Evolutionary conservation across 2,888 invertebrate species (phyloP), one percentile per base, ranked within the genome.

Genomic region (Mythimna pallens): DNA sequence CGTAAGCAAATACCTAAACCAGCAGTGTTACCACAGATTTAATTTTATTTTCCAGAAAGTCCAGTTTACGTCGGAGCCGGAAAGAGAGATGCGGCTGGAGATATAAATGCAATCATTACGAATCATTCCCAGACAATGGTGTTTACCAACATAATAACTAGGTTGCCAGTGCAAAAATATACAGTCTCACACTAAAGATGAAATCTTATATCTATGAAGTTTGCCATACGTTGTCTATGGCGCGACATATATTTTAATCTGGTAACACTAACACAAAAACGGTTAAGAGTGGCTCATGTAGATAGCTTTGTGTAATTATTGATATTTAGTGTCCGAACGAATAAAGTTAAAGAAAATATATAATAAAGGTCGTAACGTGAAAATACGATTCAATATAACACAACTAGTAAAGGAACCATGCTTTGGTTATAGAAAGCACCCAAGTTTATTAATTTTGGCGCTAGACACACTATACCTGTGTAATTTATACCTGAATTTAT

Each of bases 281-380:
- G 90, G 91, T 90, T 87, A 90, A 89, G 91, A 92, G 92, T 92
- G 94, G 95, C 95, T 96, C 96, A 93, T 96, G 96, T 96, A 96
- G 96, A 96, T 96, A 96, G 96, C 96, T 96, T 95, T 93, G 95
- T 95, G 94, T 95, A 94, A 95, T 95, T 94, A 94, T 93, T 94
- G 93, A 93, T 95, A 94, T 95, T 94, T 96, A 95, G 95, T 94
- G 92, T 95, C 93, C 89, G 93, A 93, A 93, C 88, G 92, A 92
- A 87, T 87, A 87, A 86, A 86, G 80, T 79, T 71, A 92, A 92
- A 89, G 90, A 43, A 91, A 86, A 87, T 84, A 89, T 85, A 85
- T 87, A 88, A 90, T 90, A 89, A 92, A 89, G 87, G 92, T 89
- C 85, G 87, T 92, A 90, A 92, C 86, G 87, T 87, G 89, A 88